Evolutionary conservation across 1,140 invertebrate species (phyloP), one percentile per base, ranked within the genome.

Genomic region (Drosophila ogumai): DNA sequence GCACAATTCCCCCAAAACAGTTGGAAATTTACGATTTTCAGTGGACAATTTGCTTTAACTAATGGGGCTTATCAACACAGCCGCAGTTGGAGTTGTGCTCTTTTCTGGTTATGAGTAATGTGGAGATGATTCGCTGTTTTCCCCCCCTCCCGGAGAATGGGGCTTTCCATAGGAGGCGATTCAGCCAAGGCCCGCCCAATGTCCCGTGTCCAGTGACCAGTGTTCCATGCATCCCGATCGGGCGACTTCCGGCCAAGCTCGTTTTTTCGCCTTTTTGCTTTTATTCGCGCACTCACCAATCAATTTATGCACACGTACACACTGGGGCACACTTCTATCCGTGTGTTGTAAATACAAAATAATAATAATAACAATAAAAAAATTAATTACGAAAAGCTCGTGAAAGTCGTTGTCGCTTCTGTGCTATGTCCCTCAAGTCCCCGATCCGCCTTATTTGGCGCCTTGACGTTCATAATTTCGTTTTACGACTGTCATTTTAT

Each of bases 401-500:
- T 87, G 82, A 86, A 86, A 86, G 82, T 86, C 76, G 80, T 82
- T 76, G 84, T 79, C 68, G 82, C 84, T 82, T 88, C 82, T 86
- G 75, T 82, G 52, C 50, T 56, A 47, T 52, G 44, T 71, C 43
- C 64, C 64, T 65, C 68, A 44, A 36, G 38, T 67, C 31, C 25
- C 46, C 38, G 22, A 64, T 67, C 67, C 34, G 78, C 84, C 82
- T 79, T 86, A 88, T 86, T 86, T 86, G 82, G 82, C 49, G 84
- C 84, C 71, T 86, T 86, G 84, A 86, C 82, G 82, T 86, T 86
- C 79, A 86, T 86, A 86, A 86, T 86, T 86, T 86, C 78, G 75
- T 90, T 90, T 90, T 85, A 90, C 81, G 81, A 90, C 75, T 88
- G 84, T 87, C 85, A 79, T 88, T 88, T 87, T 78, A 82, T 87